Conservation (phyloP, 1,140 invertebrate genomes). For the Olivierus martensii region DNA sequence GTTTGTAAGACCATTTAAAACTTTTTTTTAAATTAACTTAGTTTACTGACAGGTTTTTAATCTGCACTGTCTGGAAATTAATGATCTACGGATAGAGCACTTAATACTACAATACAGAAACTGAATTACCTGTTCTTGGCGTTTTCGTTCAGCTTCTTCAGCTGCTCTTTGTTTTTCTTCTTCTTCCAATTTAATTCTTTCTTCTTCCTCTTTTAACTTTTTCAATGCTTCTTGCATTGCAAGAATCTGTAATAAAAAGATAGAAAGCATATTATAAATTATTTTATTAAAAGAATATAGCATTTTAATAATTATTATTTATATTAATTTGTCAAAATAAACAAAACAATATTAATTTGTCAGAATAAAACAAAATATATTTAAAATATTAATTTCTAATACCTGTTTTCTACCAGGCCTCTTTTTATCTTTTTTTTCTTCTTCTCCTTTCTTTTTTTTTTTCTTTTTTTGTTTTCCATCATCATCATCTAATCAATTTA, state of each 20-base stretch:
- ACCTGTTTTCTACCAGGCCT: constrained; percentile 11
- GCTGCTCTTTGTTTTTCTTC: constrained; percentile 52
- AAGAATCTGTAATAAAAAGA: constrained; percentile 47
- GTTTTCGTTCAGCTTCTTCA: constrained; percentile 39
- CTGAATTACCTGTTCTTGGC: constrained; percentile 26
- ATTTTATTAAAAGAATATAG: not conserved
- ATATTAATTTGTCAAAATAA: constrained; percentile 18
- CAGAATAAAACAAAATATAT: too few relatives aligned
- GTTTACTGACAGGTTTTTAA: too few relatives aligned
- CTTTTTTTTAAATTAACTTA: too few relatives aligned
- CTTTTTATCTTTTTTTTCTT: constrained; percentile 19
- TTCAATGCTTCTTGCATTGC: constrained; percentile 79
- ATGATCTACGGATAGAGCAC: too few relatives aligned
- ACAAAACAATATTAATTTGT: too few relatives aligned
- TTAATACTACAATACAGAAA: too few relatives aligned
- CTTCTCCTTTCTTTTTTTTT: constrained; percentile 17
- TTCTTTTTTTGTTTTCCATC: constrained; percentile 29
- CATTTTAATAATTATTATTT: not conserved
- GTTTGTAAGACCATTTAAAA: too few relatives aligned
- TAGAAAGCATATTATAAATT: not conserved
- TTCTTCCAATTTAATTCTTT: constrained; percentile 54
- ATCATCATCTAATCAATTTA: not conserved
- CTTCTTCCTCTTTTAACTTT: constrained; percentile 64
- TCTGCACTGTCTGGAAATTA: too few relatives aligned
- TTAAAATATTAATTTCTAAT: constrained; percentile 18